Percentiles rank a stretch among this genome's conserved stretches.
Evolutionary conservation across 2,888 invertebrate species (phyloP).

Genomic region (Stenoptilia bipunctidactyla): DNA sequence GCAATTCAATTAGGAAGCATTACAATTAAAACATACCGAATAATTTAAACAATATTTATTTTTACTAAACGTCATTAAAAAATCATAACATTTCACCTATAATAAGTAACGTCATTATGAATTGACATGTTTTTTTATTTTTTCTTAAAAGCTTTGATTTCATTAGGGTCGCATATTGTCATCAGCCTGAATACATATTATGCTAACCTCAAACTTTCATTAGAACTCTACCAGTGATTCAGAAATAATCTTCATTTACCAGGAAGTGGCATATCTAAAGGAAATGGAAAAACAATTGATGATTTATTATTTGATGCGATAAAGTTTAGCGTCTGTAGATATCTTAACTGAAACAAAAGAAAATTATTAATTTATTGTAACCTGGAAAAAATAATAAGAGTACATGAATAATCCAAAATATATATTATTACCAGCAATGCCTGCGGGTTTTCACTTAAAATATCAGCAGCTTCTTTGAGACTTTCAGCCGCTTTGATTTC

Average conservation of each 20-base stretch:
- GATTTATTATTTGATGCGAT: constrained; percentile 30
- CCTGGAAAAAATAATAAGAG: not conserved
- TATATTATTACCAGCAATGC: constrained; percentile 27
- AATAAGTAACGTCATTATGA: no score
- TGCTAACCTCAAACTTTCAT: no score
- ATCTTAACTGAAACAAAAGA: constrained; percentile 32
- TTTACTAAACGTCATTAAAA: no score
- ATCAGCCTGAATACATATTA: no score
- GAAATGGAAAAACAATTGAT: constrained; percentile 39
- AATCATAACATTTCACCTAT: no score
- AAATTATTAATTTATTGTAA: not conserved
- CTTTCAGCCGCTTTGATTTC: constrained; percentile 43
- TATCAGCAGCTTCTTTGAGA: constrained; percentile 30
- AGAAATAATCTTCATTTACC: not conserved
- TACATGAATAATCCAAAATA: not conserved
- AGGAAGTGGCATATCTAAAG: constrained; percentile 26
- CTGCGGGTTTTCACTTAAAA: constrained; percentile 34
- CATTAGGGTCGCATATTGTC: no score
- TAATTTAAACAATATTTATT: no score
- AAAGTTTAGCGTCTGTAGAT: constrained; percentile 36
- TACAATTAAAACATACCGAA: no score
- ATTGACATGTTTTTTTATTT: no score
- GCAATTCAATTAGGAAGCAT: no score
- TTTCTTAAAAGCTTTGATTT: no score
- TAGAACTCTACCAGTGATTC: no score